phyloP scores from a whole-genome alignment of 2,113 vertebrate species.

The Clupea harengus region DNA sequence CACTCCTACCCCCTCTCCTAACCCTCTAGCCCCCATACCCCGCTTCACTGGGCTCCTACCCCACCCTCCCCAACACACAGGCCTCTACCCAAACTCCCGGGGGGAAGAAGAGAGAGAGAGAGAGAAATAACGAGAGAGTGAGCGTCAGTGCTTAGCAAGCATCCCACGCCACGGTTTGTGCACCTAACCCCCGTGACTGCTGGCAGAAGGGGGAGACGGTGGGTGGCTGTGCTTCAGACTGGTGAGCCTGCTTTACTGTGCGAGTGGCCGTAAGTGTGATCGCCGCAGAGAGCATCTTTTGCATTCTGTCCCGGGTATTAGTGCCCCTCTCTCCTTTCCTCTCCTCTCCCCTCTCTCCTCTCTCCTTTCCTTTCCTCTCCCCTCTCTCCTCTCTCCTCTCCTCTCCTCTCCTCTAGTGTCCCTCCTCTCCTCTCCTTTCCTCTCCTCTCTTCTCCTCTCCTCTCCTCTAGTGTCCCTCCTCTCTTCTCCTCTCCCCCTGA shows the following conservation, averaged over 20 bases:
- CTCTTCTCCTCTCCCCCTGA: background rate
- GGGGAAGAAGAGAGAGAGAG: background rate
- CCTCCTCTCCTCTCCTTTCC: no score
- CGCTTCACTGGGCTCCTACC: slow-evolving; percentile 7
- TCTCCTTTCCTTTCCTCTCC: background rate
- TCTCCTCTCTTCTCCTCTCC: background rate
- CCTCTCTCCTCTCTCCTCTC: no score
- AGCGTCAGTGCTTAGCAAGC: slow-evolving; percentile 34
- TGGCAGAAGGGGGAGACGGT: background rate
- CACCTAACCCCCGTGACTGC: background rate
- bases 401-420: no score
- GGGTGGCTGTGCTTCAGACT: slow-evolving; percentile 22
- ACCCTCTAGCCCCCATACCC: background rate
- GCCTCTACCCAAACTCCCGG: background rate
- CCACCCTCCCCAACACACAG: background rate
- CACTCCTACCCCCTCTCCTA: background rate
- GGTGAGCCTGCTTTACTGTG: slow-evolving; percentile 29
- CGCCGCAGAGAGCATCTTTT: background rate
- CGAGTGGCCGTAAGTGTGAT: background rate
- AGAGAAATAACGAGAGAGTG: slow-evolving; percentile 22
- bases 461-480: background rate
- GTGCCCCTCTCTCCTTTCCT: background rate
- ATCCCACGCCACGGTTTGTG: slow-evolving; percentile 18
- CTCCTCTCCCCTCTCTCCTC: slow-evolving; percentile 6
- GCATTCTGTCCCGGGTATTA: background rate